phyloP scores from a whole-genome alignment of 1,140 invertebrate genomes.

The Charaxes varanes region DNA sequence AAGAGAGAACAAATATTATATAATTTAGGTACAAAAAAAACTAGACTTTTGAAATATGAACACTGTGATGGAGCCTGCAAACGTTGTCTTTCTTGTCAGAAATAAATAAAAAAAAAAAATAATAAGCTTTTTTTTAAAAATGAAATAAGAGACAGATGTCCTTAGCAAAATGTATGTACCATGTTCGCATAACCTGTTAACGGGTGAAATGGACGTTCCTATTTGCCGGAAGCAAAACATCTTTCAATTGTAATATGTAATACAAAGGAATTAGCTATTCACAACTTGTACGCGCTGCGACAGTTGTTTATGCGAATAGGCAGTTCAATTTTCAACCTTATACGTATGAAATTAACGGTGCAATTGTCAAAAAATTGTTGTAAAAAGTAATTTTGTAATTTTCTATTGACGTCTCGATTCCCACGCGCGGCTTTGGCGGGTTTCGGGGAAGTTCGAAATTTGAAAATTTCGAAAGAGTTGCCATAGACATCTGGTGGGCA shows the following conservation, averaged over 20 bases:
- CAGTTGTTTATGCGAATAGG: background rate
- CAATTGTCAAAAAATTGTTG: background rate
- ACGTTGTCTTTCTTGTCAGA: too few relatives aligned
- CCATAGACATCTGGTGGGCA: conserved; percentile 21
- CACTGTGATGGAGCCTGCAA: too few relatives aligned
- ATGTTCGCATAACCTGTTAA: conserved; percentile 16
- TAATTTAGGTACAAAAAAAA: too few relatives aligned
- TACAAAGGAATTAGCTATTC: conserved; percentile 39
- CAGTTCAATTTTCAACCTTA: conserved; percentile 18
- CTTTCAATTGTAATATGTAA: conserved; percentile 31
- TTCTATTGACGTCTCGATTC: conserved; percentile 28
- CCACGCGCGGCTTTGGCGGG: conserved; percentile 26
- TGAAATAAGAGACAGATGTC: background rate
- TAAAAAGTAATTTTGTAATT: conserved; percentile 11
- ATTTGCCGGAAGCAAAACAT: conserved; percentile 39
- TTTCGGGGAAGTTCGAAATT: conserved; percentile 26
- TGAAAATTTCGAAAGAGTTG: conserved; percentile 27
- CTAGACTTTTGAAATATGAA: too few relatives aligned
- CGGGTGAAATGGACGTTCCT: conserved; percentile 21
- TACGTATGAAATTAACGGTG: conserved; percentile 1
- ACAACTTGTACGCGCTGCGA: conserved; percentile 22
- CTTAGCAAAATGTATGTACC: conserved; percentile 7
- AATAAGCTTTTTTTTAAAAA: too few relatives aligned
- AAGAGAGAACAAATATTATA: too few relatives aligned
- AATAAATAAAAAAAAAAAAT: too few relatives aligned